Base-by-base conservation (phyloP, 2,888 invertebrate species). In the Anoncus sp. region DNA sequence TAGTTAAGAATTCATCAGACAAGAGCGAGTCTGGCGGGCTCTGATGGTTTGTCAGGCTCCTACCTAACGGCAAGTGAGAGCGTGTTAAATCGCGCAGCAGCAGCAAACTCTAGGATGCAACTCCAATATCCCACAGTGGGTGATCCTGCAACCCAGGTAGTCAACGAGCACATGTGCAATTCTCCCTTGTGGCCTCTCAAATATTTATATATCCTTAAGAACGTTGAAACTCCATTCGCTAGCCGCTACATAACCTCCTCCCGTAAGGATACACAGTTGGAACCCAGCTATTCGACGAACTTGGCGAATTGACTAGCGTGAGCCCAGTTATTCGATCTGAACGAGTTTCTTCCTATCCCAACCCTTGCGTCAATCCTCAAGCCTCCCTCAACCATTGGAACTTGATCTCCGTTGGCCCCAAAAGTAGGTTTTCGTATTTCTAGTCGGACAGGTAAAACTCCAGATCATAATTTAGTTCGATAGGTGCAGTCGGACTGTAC, bases 141-240 rank as follows among this genome's bases (percentile, higher is more conserved):
- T 60, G 57, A 62, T 78, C 55, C 40, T 60, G 20, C 55, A 12
- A 65, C 60, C 72, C 49, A 38, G 62, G 45, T 49, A 69, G 66
- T 40, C 71, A 78, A 78, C 78, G 78, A 78, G 71, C 71, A 47
- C 75, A 75, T 70, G 69, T 78, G 78, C 71, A 75, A 43, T 60
- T 60, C 66, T 66, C 78, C 71, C 78, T 60, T 40, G 75, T 55
- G 78, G 40, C 38, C 40, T 66, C 60, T 75, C 78, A 75, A 78
- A 78, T 78, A 78, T 78, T 78, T 75, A 78, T 62, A 75, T 53
- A 60, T 78, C 60, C 75, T 78, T 75, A 75, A 78, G 75, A 78
- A 75, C 66, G 55, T 55, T 45, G 70, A 66, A 75, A 66, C 75
- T 63, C 40, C 72, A 72, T 72, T 72, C 55, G 47, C 63, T 38